Evolutionary conservation across 2,113 vertebrate species (phyloP).

Genomic region (Antechinus stuartii): DNA sequence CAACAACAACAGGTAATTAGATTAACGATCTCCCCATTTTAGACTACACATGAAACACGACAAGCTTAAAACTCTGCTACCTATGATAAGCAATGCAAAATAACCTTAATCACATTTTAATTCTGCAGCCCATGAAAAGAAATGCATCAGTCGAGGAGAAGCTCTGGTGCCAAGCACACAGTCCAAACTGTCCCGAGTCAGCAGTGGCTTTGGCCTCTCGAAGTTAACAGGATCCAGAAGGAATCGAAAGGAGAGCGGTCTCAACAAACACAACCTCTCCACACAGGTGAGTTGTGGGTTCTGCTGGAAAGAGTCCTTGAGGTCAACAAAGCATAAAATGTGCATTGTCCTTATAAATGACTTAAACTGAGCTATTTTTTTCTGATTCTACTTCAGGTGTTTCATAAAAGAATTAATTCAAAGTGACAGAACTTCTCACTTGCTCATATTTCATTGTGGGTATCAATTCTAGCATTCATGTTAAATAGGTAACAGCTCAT

Average conservation of each 20-base stretch:
- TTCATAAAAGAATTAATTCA: background rate
- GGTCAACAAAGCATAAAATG: background rate
- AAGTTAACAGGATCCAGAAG: slow-evolving; percentile 96
- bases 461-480: background rate
- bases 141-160: slow-evolving; percentile 96
- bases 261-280: slow-evolving; percentile 95
- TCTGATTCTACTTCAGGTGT: slow-evolving; percentile 9
- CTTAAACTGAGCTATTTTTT: slow-evolving; percentile 24
- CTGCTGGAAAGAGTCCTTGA: background rate
- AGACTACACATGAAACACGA: background rate
- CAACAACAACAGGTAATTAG: background rate
- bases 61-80: background rate
- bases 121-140: slow-evolving; percentile 94
- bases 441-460: background rate
- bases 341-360: background rate
- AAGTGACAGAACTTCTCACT: background rate
- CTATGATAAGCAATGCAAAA: background rate
- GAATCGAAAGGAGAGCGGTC: slow-evolving; percentile 95
- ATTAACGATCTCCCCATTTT: background rate
- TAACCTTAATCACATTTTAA: slow-evolving; percentile 17
- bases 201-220: slow-evolving; percentile 98
- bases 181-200: slow-evolving; percentile 97
- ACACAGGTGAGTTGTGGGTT: slow-evolving; percentile 88
- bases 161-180: slow-evolving; percentile 91
- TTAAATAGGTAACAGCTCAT: background rate